Percentiles rank a stretch among this genome's conserved stretches.
Evolutionary conservation across 2,797 vertebrate species (phyloP).

Genomic region (Chiloscyllium punctatum): DNA sequence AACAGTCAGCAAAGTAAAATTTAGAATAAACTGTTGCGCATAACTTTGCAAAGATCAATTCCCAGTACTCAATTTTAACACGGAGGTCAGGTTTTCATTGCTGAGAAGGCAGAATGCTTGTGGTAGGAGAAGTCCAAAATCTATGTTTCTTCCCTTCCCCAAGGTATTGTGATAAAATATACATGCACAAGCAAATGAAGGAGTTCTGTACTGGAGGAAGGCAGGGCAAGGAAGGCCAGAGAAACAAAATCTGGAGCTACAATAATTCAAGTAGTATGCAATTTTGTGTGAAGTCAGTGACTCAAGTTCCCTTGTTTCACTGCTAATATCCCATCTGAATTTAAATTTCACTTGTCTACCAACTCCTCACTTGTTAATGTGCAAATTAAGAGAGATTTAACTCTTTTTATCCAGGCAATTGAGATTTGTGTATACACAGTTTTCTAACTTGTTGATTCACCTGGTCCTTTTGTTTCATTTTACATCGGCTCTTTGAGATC

Average conservation of each 20-base stretch:
- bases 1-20: neutral
- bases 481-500: neutral
- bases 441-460: neutral
- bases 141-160: neutral
- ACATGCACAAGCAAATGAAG: neutral
- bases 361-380: neutral
- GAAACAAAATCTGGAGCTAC: neutral
- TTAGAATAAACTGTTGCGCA: neutral
- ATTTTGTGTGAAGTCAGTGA: too few relatives aligned
- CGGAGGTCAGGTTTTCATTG: neutral
- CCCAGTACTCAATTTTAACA: neutral
- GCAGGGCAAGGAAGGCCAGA: neutral
- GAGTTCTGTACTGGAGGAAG: neutral
- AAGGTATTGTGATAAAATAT: neutral
- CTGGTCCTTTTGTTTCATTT: neutral
- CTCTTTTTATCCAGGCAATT: neutral
- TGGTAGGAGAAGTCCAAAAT: neutral
- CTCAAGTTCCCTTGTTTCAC: neutral
- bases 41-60: neutral
- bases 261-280: slow-evolving; percentile 25
- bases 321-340: neutral
- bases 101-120: neutral
- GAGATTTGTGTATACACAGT: neutral
- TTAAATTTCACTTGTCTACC: neutral
- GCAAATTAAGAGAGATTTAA: neutral